A percentile compares a stretch with the other conserved stretches of the same genome.
Evolutionary conservation across 2,888 invertebrate genomes (phyloP).

Genomic region (Drosophila anomalipes): DNA sequence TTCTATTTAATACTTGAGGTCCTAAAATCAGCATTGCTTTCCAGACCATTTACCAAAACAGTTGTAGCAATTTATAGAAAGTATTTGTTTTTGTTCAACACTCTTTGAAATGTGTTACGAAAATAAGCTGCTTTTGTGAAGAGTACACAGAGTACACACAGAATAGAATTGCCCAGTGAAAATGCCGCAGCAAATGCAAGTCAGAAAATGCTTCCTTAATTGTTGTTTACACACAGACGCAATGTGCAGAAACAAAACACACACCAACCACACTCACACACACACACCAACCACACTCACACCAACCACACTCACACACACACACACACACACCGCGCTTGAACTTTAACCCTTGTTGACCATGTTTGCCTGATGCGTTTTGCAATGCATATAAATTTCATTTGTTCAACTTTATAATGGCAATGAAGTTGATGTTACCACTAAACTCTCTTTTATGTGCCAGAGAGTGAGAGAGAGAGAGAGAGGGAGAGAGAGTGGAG

Average conservation of each 20-base stretch:
- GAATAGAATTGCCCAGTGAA: conserved; percentile 2
- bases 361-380: conserved; percentile 64
- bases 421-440: conserved; percentile 73
- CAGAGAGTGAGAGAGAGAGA: not conserved
- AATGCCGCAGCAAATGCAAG: conserved; percentile 18
- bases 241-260: conserved; percentile 29
- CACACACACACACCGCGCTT: not conserved
- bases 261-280: not conserved
- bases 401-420: conserved; percentile 78
- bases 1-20: not conserved
- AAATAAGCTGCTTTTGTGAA: not conserved
- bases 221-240: conserved; percentile 51
- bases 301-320: not conserved
- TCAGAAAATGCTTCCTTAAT: conserved; percentile 47
- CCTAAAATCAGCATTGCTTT: not conserved
- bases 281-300: not conserved
- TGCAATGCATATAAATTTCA: conserved; percentile 73
- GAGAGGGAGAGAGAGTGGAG: not conserved
- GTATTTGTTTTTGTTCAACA: not conserved
- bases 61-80: not conserved
- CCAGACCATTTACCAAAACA: not conserved
- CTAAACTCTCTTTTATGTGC: conserved; percentile 27
- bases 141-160: not conserved
- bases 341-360: conserved; percentile 29
- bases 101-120: not conserved